These are phyloP conservation scores for Camponotus vicinus DNA, from an alignment of 1,140 invertebrate species.

Conservation along the genomic window DNA sequence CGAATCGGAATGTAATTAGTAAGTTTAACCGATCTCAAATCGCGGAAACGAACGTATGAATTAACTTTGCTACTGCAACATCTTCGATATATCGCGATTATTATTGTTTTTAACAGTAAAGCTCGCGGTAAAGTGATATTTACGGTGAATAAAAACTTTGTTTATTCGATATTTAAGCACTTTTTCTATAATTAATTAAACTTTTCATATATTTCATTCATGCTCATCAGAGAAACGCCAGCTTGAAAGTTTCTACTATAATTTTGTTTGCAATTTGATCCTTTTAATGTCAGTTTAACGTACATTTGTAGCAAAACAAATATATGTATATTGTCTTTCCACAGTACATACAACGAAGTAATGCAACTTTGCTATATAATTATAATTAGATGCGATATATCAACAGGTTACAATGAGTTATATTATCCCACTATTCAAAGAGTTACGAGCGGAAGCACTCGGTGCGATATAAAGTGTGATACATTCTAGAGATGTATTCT, in stretches of 20 bases:
- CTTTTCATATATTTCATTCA: neutral
- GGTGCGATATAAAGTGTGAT: constrained; percentile 49
- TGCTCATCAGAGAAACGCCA: neutral
- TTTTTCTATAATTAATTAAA: constrained; percentile 13
- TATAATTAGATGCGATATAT: constrained; percentile 48
- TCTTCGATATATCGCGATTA: constrained; percentile 60
- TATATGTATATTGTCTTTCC: neutral
- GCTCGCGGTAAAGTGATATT: constrained; percentile 24
- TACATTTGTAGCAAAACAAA: neutral
- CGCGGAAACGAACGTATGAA: neutral
- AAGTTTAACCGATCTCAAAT: constrained; percentile 10
- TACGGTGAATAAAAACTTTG: neutral
- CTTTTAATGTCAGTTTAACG: constrained; percentile 14
- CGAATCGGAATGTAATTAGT: neutral
- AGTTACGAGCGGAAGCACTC: neutral
- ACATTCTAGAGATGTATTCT: constrained; percentile 51
- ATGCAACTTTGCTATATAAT: constrained; percentile 32
- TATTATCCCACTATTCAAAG: constrained; percentile 38
- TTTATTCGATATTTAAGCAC: neutral
- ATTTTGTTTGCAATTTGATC: constrained; percentile 1
- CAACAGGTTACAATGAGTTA: constrained; percentile 32
- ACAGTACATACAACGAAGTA: constrained; percentile 26
- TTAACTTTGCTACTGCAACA: constrained; percentile 3
- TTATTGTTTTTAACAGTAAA: constrained; percentile 56
- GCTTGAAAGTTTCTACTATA: constrained; percentile 13